Conservation (phyloP, 2,797 vertebrate genomes). For the Squalus acanthias region DNA sequence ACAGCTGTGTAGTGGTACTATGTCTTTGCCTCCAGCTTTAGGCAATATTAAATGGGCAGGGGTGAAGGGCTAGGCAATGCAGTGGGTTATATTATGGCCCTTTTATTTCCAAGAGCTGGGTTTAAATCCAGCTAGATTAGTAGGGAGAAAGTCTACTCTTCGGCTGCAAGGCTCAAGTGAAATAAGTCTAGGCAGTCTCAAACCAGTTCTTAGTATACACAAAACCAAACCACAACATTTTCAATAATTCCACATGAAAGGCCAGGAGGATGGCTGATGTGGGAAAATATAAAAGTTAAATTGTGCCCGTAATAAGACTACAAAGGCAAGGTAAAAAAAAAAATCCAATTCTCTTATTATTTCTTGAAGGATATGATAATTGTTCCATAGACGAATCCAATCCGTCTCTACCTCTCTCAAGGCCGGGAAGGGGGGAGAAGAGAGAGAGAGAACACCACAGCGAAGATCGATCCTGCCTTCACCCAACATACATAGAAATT, state of each 20-base stretch:
- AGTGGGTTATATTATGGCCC: not conserved
- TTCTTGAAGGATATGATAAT: not conserved
- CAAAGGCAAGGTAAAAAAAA: not conserved
- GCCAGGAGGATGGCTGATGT: not conserved
- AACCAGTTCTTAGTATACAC: not conserved
- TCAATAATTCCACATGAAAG: not conserved
- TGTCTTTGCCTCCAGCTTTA: not conserved
- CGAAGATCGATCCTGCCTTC: not conserved
- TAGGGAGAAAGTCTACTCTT: too few species aligned
- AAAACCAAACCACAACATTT: not conserved
- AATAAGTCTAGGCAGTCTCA: not conserved
- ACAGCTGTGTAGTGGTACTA: not conserved
- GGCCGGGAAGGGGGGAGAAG: not conserved
- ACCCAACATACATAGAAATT: not conserved
- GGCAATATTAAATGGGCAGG: not conserved
- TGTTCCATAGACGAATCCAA: not conserved
- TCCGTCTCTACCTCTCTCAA: too few species aligned
- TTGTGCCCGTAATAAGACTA: not conserved
- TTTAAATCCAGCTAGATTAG: too few species aligned
- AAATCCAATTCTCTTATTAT: not conserved
- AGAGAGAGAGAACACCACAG: not conserved
- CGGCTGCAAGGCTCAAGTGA: too few species aligned
- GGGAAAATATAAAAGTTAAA: not conserved
- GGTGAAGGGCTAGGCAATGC: not conserved
- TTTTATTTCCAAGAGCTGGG: too few species aligned